These are phyloP conservation scores for Corynorhinus townsendii DNA, from an alignment of 2,113 vertebrate species.

Conservation along the genomic window DNA sequence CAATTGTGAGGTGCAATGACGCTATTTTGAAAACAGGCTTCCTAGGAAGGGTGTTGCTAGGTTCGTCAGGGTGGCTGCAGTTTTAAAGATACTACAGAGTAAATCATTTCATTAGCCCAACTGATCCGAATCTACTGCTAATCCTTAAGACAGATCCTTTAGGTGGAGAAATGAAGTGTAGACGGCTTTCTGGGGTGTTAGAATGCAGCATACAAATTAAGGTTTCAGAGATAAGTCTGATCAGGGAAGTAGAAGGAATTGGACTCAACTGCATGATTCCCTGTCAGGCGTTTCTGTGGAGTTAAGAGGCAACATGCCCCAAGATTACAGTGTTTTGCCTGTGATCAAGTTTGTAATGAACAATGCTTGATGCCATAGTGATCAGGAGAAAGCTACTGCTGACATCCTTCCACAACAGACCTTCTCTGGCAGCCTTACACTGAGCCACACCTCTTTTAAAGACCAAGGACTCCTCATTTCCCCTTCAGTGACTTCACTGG, in stretches of 20 bases:
- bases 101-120: slow-evolving; percentile 32
- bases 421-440: background rate
- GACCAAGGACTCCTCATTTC: slow-evolving; percentile 84
- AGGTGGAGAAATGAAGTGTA: slow-evolving; percentile 43
- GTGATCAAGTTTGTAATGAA: slow-evolving; percentile 14
- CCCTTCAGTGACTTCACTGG: slow-evolving; percentile 80
- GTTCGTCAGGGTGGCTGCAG: slow-evolving; percentile 59
- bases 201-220: background rate
- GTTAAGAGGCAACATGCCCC: background rate
- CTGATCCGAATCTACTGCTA: background rate
- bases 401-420: background rate
- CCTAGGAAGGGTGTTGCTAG: slow-evolving; percentile 64
- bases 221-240: background rate
- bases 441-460: slow-evolving; percentile 69
- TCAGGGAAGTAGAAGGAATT: background rate
- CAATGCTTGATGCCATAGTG: background rate
- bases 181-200: slow-evolving; percentile 21
- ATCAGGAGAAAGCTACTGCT: slow-evolving; percentile 6
- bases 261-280: background rate
- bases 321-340: background rate
- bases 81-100: slow-evolving; percentile 59
- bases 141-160: slow-evolving; percentile 24
- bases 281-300: background rate
- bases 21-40: slow-evolving; percentile 82
- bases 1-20: slow-evolving; percentile 84